A percentile compares a stretch with the other conserved stretches of the same genome.
These are phyloP conservation scores for Crotalus viridis DNA, from an alignment of 2,113 vertebrate species.

Conservation along the genomic window DNA sequence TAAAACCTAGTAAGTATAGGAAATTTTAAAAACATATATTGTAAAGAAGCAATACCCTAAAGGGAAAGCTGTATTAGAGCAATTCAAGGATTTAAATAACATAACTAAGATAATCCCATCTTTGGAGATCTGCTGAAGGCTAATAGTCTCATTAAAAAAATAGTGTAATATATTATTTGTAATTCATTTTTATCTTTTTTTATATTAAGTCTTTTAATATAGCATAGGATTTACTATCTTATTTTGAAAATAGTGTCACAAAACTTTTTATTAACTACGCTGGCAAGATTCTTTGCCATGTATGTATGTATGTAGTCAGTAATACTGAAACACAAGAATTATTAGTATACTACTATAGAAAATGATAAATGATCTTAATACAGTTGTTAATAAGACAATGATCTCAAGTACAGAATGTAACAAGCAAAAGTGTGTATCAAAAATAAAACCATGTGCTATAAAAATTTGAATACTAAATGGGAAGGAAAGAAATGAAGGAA, in stretches of 20 bases:
- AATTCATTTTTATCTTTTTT: background rate
- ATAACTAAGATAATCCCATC: background rate
- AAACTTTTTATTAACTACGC: background rate
- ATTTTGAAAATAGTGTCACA: background rate
- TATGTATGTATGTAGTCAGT: background rate
- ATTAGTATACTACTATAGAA: background rate
- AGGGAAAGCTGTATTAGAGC: background rate
- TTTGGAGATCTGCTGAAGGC: background rate
- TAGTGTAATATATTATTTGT: background rate
- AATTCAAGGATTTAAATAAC: background rate
- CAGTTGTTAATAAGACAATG: background rate
- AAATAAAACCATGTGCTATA: background rate
- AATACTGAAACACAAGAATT: background rate
- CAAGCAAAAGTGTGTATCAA: background rate
- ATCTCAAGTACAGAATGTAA: background rate
- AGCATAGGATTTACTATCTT: background rate
- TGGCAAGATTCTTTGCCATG: background rate
- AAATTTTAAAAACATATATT: background rate
- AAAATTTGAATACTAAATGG: background rate
- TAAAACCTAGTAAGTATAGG: background rate
- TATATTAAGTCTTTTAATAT: background rate
- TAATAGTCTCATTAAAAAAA: background rate
- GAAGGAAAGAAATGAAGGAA: background rate
- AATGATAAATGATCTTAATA: background rate
- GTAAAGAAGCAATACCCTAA: background rate